phyloP scores from a whole-genome alignment of 2,797 vertebrate species.

The Yasuhikotakia modesta region DNA sequence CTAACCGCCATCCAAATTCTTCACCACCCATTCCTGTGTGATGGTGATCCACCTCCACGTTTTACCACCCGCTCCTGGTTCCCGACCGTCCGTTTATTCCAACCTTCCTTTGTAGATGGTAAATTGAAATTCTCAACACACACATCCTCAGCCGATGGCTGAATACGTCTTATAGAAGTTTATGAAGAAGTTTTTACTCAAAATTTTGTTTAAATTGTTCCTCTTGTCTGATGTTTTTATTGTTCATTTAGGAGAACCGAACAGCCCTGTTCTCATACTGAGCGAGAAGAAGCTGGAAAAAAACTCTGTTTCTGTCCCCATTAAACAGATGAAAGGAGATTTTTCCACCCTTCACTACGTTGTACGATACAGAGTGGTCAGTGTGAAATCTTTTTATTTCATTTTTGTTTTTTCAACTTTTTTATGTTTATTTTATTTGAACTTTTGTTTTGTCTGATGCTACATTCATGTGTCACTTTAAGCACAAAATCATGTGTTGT shows the following conservation, averaged over 20 bases:
- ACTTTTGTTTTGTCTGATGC: background rate
- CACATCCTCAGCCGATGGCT: conserved; percentile 46
- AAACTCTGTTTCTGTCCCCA: conserved; percentile 56
- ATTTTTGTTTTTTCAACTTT: no score
- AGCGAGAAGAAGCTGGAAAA: conserved; percentile 50
- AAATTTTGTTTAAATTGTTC: background rate
- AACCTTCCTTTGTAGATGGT: conserved; percentile 68
- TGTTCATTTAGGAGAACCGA: conserved; percentile 58
- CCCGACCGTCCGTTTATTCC: conserved; percentile 48
- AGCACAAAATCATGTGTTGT: no score
- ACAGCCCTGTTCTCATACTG: conserved; percentile 48
- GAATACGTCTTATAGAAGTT: conserved; percentile 30
- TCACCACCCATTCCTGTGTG: conserved; percentile 49
- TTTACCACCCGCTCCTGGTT: conserved; percentile 51
- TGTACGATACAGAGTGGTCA: conserved; percentile 61
- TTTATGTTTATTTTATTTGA: no score
- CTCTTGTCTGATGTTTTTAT: background rate
- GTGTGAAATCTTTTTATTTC: conserved; percentile 15
- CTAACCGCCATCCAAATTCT: conserved; percentile 50
- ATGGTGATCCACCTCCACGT: conserved; percentile 54
- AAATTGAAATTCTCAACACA: conserved; percentile 47
- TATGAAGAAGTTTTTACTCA: background rate
- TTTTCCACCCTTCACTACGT: conserved; percentile 51
- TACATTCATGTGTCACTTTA: no score
- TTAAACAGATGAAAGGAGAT: conserved; percentile 55